A percentile compares a stretch with the other conserved stretches of the same genome.
These are phyloP conservation scores for Cistogaster globosa DNA, from an alignment of 2,888 invertebrate genomes.

Conservation along the genomic window DNA sequence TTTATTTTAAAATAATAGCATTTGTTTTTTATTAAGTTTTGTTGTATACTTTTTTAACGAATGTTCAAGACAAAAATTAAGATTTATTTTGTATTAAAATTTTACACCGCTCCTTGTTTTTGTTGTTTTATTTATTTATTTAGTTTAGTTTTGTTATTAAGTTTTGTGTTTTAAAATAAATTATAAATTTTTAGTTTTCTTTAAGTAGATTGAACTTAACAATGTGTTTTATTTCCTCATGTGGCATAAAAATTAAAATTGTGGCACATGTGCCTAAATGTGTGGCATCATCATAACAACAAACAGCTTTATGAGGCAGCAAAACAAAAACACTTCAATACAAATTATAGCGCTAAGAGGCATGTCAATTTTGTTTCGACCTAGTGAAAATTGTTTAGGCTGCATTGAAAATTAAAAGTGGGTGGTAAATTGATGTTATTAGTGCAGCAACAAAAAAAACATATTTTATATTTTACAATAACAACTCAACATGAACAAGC, in stretches of 20 bases:
- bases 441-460: background rate
- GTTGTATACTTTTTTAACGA: background rate
- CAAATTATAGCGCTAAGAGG: slow-evolving; percentile 8
- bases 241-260: slow-evolving; percentile 39
- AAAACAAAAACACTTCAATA: background rate
- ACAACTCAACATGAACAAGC: background rate
- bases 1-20: slow-evolving; percentile 28
- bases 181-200: slow-evolving; percentile 37
- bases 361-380: slow-evolving; percentile 18
- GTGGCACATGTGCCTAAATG: slow-evolving; percentile 12
- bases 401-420: slow-evolving; percentile 11
- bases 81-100: background rate
- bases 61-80: background rate
- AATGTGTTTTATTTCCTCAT: slow-evolving; percentile 27
- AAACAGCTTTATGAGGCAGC: background rate
- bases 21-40: background rate
- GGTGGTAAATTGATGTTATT: slow-evolving; percentile 20
- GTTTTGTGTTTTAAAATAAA: background rate
- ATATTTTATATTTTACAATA: background rate
- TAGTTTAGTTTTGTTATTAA: background rate
- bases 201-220: slow-evolving; percentile 39
- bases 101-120: slow-evolving; percentile 7
- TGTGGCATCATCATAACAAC: slow-evolving; percentile 26
- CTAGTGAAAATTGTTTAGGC: slow-evolving; percentile 6
- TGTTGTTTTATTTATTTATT: background rate